Percentiles rank a stretch among this genome's conserved stretches.
Evolutionary conservation across 2,888 invertebrate species (phyloP).

Genomic region (Xylophagus ater): DNA sequence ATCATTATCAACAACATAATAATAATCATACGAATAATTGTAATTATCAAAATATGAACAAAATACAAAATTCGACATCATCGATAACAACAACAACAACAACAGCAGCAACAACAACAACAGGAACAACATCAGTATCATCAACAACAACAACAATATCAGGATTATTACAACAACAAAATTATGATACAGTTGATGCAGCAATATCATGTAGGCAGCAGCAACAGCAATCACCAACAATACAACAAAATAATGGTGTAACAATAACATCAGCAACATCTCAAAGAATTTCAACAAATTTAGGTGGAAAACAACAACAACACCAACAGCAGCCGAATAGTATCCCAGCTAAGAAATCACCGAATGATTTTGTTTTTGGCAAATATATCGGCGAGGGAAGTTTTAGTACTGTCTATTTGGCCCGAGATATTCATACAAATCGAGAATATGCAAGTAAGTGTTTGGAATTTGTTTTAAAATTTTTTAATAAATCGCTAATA

Average conservation of each 20-base stretch:
- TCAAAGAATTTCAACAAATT: not conserved
- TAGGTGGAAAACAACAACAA: slow-evolving; percentile 13
- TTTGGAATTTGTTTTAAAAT: too few species aligned
- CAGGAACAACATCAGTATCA: slow-evolving; percentile 14
- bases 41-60: slow-evolving; percentile 1
- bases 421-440: slow-evolving; percentile 78
- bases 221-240: not conserved
- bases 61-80: slow-evolving; percentile 2
- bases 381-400: slow-evolving; percentile 95
- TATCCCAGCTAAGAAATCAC: slow-evolving; percentile 34
- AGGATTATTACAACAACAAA: slow-evolving; percentile 6
- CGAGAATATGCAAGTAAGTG: slow-evolving; percentile 93
- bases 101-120: slow-evolving; percentile 16
- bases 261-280: not conserved
- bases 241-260: not conserved
- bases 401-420: slow-evolving; percentile 90
- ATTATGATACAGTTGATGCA: too few species aligned
- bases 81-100: slow-evolving; percentile 15
- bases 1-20: not conserved
- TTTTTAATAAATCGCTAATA: too few species aligned
- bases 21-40: not conserved
- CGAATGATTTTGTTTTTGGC: slow-evolving; percentile 89
- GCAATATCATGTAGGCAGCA: too few species aligned
- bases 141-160: slow-evolving; percentile 7
- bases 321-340: slow-evolving; percentile 20